Percentiles rank a stretch among this genome's conserved stretches.
These are phyloP conservation scores for Scaptomyza parva DNA, from an alignment of 2,888 invertebrate species.

Conservation along the genomic window DNA sequence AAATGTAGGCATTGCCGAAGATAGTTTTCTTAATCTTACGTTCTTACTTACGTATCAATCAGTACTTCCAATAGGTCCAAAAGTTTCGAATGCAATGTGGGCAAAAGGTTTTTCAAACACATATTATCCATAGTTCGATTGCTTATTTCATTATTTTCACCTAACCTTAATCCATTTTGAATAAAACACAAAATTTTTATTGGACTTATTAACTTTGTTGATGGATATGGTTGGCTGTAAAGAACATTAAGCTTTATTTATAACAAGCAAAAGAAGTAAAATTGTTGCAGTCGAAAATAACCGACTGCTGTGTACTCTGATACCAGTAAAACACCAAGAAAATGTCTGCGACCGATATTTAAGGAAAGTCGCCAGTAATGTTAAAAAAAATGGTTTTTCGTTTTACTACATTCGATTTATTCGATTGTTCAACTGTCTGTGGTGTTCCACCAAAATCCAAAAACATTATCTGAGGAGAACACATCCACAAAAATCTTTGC, in stretches of 20 bases:
- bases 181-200: constrained; percentile 48
- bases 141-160: constrained; percentile 2
- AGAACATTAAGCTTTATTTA: background rate
- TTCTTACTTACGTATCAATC: constrained; percentile 55
- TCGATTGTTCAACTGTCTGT: too few relatives aligned
- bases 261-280: background rate
- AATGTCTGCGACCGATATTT: background rate
- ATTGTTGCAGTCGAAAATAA: background rate
- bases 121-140: constrained; percentile 35
- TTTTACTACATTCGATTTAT: background rate
- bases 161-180: constrained; percentile 43
- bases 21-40: background rate
- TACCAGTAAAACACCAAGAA: background rate
- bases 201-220: constrained; percentile 40
- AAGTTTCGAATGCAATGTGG: constrained; percentile 48
- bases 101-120: constrained; percentile 38
- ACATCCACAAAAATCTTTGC: too few relatives aligned
- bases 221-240: constrained; percentile 45
- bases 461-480: too few relatives aligned
- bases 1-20: too few relatives aligned
- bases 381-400: background rate
- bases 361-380: background rate
- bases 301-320: background rate
- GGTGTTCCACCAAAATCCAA: too few relatives aligned
- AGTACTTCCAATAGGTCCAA: constrained; percentile 57